Evolutionary conservation across 2,888 invertebrate genomes (phyloP), one percentile per base, ranked within the genome.

Genomic region (Dioctria linearis): DNA sequence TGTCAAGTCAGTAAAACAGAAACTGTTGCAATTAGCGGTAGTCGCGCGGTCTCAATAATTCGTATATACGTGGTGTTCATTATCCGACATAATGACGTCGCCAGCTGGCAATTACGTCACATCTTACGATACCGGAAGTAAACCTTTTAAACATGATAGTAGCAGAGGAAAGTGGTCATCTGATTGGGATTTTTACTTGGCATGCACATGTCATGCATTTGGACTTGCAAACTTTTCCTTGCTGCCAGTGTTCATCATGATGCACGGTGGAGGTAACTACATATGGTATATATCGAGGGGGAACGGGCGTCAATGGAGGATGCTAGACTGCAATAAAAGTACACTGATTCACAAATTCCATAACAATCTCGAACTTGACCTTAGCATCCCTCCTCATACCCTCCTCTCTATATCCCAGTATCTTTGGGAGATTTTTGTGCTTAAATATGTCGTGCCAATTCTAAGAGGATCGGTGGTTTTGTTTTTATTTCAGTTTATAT

Each of bases 151-250:
- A 66, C 86, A 86, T 79, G 88, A 88, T 80, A 85, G 85, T 69
- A 83, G 85, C 49, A 87, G 92, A 78, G 95, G 94, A 76, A 92
- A 92, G 80, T 95, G 95, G 95, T 92, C 91, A 76, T 93, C 90
- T 83, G 93, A 94, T 88, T 89, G 91, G 67, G 95, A 96, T 87
- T 96, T 95, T 87, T 90, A 95, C 79, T 90, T 96, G 82, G 94
- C 95, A 80, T 95, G 95, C 86, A 92, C 95, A 75, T 95, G 95
- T n/a, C 95, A 95, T 85, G 94, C 95, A 39, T 95, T 96, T 80
- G 95, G 95, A 61, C 93, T 95, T 80, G 94, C 95, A 82, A 95
- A 95, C 86, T 93, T 96, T 69, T 95, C 94, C 92, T 91, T 95
- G 84, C 94, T 95, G 87, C 94, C 86, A 1, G 86, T 87, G 76